phyloP scores from a whole-genome alignment of 2,113 vertebrate species.

The Phoxinus phoxinus region DNA sequence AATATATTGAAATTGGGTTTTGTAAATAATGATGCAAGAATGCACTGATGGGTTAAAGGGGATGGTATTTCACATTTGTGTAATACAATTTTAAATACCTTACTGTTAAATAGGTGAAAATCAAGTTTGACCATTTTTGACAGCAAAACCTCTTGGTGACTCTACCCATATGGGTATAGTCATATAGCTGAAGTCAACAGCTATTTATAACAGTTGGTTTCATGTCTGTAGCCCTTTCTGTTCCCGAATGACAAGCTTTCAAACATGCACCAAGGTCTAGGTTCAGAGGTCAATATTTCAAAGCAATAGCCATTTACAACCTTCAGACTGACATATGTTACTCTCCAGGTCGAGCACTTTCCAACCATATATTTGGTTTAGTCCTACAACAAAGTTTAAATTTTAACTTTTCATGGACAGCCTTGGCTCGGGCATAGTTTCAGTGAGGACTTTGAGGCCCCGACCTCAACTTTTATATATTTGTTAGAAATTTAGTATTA shows the following conservation, averaged over 20 bases:
- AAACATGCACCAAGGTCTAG: neutral
- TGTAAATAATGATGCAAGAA: neutral
- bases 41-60: neutral
- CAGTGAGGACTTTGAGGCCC: neutral
- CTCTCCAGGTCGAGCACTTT: neutral
- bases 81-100: neutral
- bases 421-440: neutral
- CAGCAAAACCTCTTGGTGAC: neutral
- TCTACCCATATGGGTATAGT: neutral
- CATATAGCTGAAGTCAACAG: neutral
- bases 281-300: neutral
- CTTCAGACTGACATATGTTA: neutral
- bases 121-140: neutral
- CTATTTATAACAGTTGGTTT: slow-evolving; percentile 1
- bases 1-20: neutral
- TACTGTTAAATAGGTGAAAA: neutral
- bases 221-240: neutral
- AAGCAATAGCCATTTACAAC: neutral
- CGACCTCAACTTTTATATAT: slow-evolving; percentile 4
- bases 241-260: neutral
- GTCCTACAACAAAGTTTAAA: neutral
- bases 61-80: neutral
- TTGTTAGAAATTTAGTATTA: neutral
- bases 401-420: neutral
- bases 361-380: neutral